Evolutionary conservation across 2,113 vertebrate species (phyloP), one percentile per base, ranked within the genome.

Genomic region (Puffinus mauretanicus): DNA sequence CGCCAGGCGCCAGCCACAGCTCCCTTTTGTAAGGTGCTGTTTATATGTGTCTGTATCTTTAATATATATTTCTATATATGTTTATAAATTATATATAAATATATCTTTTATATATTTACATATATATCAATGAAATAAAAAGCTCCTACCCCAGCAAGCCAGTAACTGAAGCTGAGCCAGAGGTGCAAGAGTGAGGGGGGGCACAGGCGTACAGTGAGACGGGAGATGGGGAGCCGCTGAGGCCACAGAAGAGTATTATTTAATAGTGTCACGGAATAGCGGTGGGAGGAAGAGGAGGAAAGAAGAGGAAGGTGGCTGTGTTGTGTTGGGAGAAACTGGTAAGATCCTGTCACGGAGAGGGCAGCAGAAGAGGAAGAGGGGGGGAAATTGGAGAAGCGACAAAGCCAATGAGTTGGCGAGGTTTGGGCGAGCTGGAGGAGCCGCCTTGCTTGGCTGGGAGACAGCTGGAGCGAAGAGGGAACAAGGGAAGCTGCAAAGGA

Each of bases 321-420:
- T 34, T 27, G 47, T 26, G 2, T 1, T 11, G 40, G 44, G 60
- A 81, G 76, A 16, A 57, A 18, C 5, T 6, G 61, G 11, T 26
- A 46, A 27, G 7, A 4, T 4, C 4, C 7, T 34, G 9, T 6
- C 30, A 2, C 2, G 1, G 42, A 27, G 13, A 16, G 22, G n/a
- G 30, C 11, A 38, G 24, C 11, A 6, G 36, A 20, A 29, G 38
- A 29, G 42, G 58, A 67, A n/a, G 47, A 3, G 17, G 20, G 5
- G 5, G 4, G 13, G 25, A 20, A 13, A 13, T 0, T 25, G 55
- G 67, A 9, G 80, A 38, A 77, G 20, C 0, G 5, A 12, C 11
- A 11, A 24, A 52, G 32, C 25, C 6, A 0, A 0, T 1, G 46
- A 6, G 42, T 5, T 0, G 2, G 6, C 4, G 14, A 38, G 49